These are phyloP conservation scores for Ectropis crepuscularia DNA, from an alignment of 2,888 invertebrate genomes.

Conservation along the genomic window DNA sequence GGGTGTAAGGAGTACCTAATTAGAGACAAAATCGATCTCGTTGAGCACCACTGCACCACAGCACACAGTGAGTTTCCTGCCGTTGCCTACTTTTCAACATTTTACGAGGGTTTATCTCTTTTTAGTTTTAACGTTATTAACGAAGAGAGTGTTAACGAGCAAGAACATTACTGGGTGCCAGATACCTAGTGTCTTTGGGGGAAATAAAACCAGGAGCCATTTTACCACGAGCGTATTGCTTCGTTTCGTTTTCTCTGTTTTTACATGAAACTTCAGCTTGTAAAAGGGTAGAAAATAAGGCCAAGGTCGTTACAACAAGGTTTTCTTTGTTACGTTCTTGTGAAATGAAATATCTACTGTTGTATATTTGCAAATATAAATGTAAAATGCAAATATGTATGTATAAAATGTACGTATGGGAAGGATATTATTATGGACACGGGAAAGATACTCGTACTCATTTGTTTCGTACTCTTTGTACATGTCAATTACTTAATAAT, in stretches of 20 bases:
- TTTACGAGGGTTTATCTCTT: conserved; percentile 21
- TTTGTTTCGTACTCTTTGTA: no score
- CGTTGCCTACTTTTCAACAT: conserved; percentile 22
- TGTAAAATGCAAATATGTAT: no score
- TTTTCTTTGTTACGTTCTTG: conserved; percentile 16
- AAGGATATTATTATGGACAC: no score
- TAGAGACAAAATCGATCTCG: not conserved
- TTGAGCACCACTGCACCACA: conserved; percentile 23
- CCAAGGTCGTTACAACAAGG: conserved; percentile 22
- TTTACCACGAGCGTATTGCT: conserved; percentile 42
- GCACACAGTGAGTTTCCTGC: conserved; percentile 10
- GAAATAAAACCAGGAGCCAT: conserved; percentile 43
- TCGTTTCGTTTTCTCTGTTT: conserved; percentile 31
- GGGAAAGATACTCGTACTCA: no score
- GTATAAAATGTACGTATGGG: not conserved
- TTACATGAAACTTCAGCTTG: conserved; percentile 19
- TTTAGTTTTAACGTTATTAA: conserved; percentile 26
- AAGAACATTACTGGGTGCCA: conserved; percentile 29
- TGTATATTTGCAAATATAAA: not conserved
- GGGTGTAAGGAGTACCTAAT: not conserved
- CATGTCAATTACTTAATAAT: no score
- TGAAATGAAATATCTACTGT: not conserved
- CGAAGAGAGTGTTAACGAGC: conserved; percentile 27
- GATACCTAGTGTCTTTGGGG: conserved; percentile 28
- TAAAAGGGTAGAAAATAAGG: conserved; percentile 18